Conservation (phyloP, 2,888 invertebrate species). For the Nesidiocoris tenuis region DNA sequence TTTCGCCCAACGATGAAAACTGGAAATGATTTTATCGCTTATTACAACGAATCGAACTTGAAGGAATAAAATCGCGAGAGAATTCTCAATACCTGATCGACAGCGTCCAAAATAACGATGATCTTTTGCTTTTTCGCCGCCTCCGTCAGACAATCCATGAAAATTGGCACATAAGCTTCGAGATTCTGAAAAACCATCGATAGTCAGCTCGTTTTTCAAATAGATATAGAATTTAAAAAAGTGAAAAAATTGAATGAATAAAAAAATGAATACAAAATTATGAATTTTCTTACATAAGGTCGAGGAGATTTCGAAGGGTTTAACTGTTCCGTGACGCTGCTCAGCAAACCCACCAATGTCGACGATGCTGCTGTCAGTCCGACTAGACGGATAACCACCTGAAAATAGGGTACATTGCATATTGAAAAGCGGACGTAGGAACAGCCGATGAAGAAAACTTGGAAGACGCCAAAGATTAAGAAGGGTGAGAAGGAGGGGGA, state of each 20-base stretch:
- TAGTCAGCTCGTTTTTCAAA: neutral
- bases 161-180: conserved; percentile 28
- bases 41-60: too few species aligned
- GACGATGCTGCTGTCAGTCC: conserved; percentile 57
- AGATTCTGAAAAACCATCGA: conserved; percentile 11
- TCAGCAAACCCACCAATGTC: conserved; percentile 69
- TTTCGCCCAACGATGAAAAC: conserved; percentile 53
- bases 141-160: conserved; percentile 16
- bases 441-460: too few species aligned
- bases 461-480: too few species aligned
- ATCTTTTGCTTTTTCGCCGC: conserved; percentile 20
- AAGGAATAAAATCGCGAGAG: too few species aligned
- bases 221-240: too few species aligned
- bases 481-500: too few species aligned
- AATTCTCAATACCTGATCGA: conserved; percentile 19
- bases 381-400: conserved; percentile 52
- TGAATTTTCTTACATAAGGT: conserved; percentile 37
- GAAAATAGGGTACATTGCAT: too few species aligned
- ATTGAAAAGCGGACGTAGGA: too few species aligned
- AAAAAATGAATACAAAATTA: neutral
- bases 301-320: conserved; percentile 16
- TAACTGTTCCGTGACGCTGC: conserved; percentile 72
- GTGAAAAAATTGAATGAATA: neutral
- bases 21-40: too few species aligned
- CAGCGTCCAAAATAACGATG: conserved; percentile 19